A percentile compares a stretch with the other conserved stretches of the same genome.
Conservation (phyloP, 2,888 invertebrate genomes). For the Calephelis perditalis region DNA sequence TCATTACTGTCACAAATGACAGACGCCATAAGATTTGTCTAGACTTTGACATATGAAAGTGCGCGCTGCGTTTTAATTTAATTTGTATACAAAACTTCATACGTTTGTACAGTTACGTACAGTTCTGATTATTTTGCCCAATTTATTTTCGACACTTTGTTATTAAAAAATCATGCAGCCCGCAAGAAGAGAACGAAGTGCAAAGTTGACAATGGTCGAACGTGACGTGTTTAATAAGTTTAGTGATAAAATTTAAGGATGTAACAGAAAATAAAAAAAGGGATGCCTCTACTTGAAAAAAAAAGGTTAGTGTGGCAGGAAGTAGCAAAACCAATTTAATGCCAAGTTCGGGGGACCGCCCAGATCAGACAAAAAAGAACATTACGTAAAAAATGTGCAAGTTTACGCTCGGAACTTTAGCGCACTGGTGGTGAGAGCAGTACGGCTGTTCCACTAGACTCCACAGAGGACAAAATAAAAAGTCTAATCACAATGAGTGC, state of each 20-base stretch:
- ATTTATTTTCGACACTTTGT: background rate
- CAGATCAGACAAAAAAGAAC: slow-evolving; percentile 22
- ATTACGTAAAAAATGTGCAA: slow-evolving; percentile 20
- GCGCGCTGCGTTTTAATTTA: no score
- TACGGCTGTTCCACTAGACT: slow-evolving; percentile 8
- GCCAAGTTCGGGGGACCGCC: background rate
- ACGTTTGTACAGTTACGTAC: no score
- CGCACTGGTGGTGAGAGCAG: slow-evolving; percentile 11
- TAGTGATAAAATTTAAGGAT: slow-evolving; percentile 18
- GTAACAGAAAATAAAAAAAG: slow-evolving; percentile 28
- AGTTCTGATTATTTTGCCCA: no score
- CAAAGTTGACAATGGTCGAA: background rate
- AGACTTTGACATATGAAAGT: no score
- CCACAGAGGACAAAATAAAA: slow-evolving; percentile 13
- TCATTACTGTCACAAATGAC: no score
- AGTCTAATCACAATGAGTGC: no score
- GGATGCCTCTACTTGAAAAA: slow-evolving; percentile 23
- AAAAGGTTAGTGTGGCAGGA: slow-evolving; percentile 25
- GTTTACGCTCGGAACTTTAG: slow-evolving; percentile 15
- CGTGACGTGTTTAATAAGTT: slow-evolving; percentile 17
- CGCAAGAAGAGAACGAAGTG: background rate
- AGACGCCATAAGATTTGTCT: no score
- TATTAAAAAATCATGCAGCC: background rate
- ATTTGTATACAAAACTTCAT: no score
- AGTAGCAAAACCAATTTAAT: slow-evolving; percentile 24